Evolutionary conservation across 2,797 vertebrate species (phyloP), one percentile per base, ranked within the genome.

Genomic region (Gallinago stenura): DNA sequence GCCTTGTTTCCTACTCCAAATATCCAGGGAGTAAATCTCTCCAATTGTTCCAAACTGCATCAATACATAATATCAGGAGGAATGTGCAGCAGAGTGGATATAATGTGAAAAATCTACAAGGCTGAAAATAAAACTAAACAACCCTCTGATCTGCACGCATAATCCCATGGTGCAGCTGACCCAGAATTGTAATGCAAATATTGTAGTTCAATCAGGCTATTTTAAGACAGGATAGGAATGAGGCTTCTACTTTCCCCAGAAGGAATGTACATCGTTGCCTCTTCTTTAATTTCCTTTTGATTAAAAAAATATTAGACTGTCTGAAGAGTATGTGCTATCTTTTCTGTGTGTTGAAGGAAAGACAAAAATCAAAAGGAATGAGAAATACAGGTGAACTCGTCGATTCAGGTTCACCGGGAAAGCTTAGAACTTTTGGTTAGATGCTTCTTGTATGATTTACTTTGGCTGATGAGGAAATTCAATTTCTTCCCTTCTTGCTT

Each of bases 261-360:
- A 97, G 97, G 95, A 97, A 96, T 96, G 82, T 95, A 94, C 94
- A 96, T 94, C 95, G 54, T 95, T 97, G 93, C 89, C 92, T 96
- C 71, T 95, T 97, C 96, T 97, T 97, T 97, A 96, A 98, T 97
- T 98, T 98, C 96, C 95, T 97, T 97, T 98, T 97, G 96, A 97
- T 98, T 98, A 97, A 98, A 98, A 98, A 97, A 97, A 97, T 96
- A 94, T 90, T 94, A 97, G 94, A 82, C 96, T 95, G 91, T 97
- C 97, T 96, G 94, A 97, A 93, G 96, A 95, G 90, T 93, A 70
- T 93, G 76, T 88, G 86, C 93, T 95, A 9, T 94, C 92, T 97
- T 82, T 90, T 65, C 87, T 94, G 57, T 87, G 88, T 82, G 71
- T 86, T 93, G 92, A 90, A 76, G 76, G 66, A 95, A 91, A 90